Evolutionary conservation across 2,797 vertebrate species (phyloP).

Genomic region (Diceros bicornis): DNA sequence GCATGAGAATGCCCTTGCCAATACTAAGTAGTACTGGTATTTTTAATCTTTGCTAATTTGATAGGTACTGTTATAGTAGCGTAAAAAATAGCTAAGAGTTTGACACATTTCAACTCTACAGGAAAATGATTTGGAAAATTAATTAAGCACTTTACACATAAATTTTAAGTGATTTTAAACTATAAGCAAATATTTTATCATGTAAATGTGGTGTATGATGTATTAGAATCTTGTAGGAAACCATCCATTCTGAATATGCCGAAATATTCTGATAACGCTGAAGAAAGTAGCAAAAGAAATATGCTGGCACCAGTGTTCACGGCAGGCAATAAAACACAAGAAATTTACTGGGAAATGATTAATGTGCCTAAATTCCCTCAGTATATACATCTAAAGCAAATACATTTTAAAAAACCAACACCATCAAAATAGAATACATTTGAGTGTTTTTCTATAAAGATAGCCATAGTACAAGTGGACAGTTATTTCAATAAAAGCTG

Average conservation of each 20-base stretch:
- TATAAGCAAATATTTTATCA: neutral
- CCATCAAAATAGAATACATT: neutral
- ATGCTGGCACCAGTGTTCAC: neutral
- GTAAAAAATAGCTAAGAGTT: neutral
- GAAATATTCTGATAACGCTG: neutral
- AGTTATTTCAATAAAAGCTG: slow-evolving; percentile 10
- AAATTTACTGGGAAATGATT: slow-evolving; percentile 27
- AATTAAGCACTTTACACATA: neutral
- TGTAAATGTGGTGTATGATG: neutral
- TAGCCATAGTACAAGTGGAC: neutral
- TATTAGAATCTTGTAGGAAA: neutral
- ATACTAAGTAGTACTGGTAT: neutral
- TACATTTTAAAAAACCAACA: neutral
- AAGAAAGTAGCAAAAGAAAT: slow-evolving; percentile 33
- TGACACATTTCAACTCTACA: neutral
- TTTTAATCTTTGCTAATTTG: neutral
- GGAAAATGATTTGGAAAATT: neutral
- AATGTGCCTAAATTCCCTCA: neutral
- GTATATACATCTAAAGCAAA: neutral
- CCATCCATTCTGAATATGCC: slow-evolving; percentile 8
- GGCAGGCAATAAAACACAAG: slow-evolving; percentile 36
- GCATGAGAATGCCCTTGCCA: neutral
- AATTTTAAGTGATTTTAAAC: slow-evolving; percentile 42
- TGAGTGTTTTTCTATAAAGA: neutral
- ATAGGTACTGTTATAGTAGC: neutral